Evolutionary conservation across 2,888 invertebrate genomes (phyloP).

Genomic region (Anodontia alba): DNA sequence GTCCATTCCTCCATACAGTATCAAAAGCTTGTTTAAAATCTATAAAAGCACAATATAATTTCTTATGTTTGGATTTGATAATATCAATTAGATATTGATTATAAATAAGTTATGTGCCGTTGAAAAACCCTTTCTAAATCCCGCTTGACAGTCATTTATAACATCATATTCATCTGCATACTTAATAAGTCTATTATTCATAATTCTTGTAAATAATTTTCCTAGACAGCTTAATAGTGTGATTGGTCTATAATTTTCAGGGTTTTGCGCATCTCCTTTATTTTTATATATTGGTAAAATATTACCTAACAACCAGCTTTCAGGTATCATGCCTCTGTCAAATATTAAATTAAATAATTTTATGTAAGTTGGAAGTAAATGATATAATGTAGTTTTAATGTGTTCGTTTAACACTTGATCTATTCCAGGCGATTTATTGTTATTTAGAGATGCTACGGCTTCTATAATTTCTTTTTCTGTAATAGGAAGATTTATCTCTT

Average conservation of each 20-base stretch:
- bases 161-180: neutral
- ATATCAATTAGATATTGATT: neutral
- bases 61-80: neutral
- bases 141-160: neutral
- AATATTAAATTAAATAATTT: constrained; percentile 24
- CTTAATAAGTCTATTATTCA: neutral
- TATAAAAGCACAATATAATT: neutral
- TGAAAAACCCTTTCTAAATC: constrained; percentile 14
- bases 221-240: constrained; percentile 18
- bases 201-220: neutral
- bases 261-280: constrained; percentile 20
- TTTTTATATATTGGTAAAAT: constrained; percentile 38
- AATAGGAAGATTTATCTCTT: constrained; percentile 3
- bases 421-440: neutral
- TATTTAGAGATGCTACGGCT: neutral
- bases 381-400: neutral
- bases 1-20: neutral
- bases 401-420: constrained; percentile 19
- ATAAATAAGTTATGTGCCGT: neutral
- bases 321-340: constrained; percentile 26
- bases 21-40: constrained; percentile 11
- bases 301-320: constrained; percentile 22
- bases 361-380: neutral
- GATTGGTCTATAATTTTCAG: constrained; percentile 31
- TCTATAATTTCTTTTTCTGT: constrained; percentile 5